Evolutionary conservation across 1,140 invertebrate species (phyloP), one percentile per base, ranked within the genome.

Genomic region (Ylistrum balloti): DNA sequence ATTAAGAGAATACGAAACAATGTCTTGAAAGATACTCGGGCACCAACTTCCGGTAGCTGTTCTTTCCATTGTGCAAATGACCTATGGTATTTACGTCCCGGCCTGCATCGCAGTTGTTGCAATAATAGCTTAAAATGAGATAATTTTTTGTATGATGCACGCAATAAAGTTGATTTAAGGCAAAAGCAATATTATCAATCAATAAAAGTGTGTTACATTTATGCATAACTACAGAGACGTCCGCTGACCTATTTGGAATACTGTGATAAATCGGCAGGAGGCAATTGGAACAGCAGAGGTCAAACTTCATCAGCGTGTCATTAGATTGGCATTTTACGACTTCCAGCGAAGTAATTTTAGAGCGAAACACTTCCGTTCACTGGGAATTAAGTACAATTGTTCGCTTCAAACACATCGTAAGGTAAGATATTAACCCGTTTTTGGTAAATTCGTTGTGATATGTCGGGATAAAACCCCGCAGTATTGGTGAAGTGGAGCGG

Each of bases 321-420:
- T 74, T 74, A 74, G 56, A 74, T 74, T 28, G 56, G 56, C n/a
- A 74, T 74, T 74, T 74, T 74, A 74, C 56, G 56, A 74, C 56
- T 74, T 28, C 56, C 41, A 28, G 56, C n/a, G 56, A 74, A 28
- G 56, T 74, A 28, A 74, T 74, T 74, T 74, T 74, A 74, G n/a
- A 74, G 56, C 56, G n/a, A 74, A 74, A 74, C n/a, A 74, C 56
- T 74, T 74, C 56, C 56, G 56, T 74, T 74, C 56, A 74, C 56
- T 28, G 56, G 56, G 56, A 74, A 74, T 74, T 74, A 74, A 74
- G 56, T 74, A 74, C 56, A 74, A 74, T 74, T 74, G n/a, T 74
- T 74, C 56, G 56, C n/a, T 74, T 74, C 56, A 28, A 74, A 74
- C 56, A 74, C 56, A 74, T 74, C 56, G 0, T 74, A 74, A 74